A percentile compares a stretch with the other conserved stretches of the same genome.
Conservation (phyloP, 2,797 vertebrate species). For the Tadarida brasiliensis region DNA sequence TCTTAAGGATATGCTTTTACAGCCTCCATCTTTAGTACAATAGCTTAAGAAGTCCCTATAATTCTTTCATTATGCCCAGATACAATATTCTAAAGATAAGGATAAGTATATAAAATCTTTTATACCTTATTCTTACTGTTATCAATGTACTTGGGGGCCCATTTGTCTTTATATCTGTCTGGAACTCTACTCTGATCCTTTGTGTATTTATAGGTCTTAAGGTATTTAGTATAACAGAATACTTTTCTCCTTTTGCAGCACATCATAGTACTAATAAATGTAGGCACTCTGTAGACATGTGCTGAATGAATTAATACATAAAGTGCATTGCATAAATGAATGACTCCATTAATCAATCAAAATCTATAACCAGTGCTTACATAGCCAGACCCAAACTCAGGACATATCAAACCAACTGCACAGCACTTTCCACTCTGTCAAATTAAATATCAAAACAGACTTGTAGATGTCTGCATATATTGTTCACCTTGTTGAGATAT, state of each 20-base stretch:
- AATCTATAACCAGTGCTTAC: not conserved
- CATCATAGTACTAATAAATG: not conserved
- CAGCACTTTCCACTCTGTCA: not conserved
- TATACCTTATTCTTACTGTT: not conserved
- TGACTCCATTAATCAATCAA: not conserved
- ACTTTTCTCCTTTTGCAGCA: not conserved
- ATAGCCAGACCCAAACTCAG: not conserved
- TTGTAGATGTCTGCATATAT: not conserved
- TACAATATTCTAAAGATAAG: not conserved
- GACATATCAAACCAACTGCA: conserved; percentile 29
- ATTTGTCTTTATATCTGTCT: not conserved
- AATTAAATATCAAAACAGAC: conserved; percentile 8
- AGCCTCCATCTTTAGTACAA: not conserved
- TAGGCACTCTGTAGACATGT: not conserved
- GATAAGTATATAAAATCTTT: not conserved
- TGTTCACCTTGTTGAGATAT: not conserved
- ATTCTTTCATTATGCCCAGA: not conserved
- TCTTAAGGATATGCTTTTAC: not conserved
- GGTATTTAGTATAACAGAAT: not conserved
- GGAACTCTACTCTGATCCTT: not conserved
- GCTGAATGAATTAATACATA: conserved; percentile 28
- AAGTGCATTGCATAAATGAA: conserved; percentile 2
- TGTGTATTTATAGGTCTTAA: not conserved
- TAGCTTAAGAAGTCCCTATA: not conserved
- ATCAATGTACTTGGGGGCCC: not conserved